Evolutionary conservation across 2,113 vertebrate genomes (phyloP), one percentile per base, ranked within the genome.

Genomic region (Delphinus delphis): DNA sequence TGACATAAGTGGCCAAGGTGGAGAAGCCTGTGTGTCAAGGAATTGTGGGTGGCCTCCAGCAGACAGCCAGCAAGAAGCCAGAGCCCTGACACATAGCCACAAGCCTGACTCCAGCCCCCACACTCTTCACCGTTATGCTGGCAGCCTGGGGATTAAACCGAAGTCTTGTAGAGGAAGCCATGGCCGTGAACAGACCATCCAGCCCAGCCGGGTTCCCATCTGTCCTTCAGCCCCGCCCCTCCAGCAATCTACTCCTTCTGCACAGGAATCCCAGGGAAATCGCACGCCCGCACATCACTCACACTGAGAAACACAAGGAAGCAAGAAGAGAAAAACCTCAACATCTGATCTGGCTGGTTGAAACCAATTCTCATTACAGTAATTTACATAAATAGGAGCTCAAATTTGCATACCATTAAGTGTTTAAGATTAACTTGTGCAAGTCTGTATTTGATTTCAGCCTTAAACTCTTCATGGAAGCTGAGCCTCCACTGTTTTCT

Each of bases 351-450:
- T 74, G 87, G 50, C 87, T 93, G 87, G 55, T 74, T 36, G 21
- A 93, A 92, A 93, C 83, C 44, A 65, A 60, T 67, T 95, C 92
- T 95, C 94, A 86, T 93, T 73, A 95, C 26, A 53, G 55, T 71
- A 83, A 95, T 95, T 93, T 88, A 63, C 71, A 63, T 70, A 86
- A 86, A 44, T 23, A 50, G 38, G 47, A 84, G 86, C 53, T 80
- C 87, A 41, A 67, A 95, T 96, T 92, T 97, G 89, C 95, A 96
- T 81, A n/a, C 60, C 94, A 65, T 80, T 79, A 67, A 89, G 74
- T 93, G 83, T 84, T 74, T 90, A 84, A 96, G 93, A 93, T 85
- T 79, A 97, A 84, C 84, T 90, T 44, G 65, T 79, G 60, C 36
- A 80, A 70, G 41, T 90, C 88, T 90, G 65, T 60, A 82, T 91